Base-by-base conservation (phyloP, 2,113 vertebrate genomes). In the Oostethus manadensis region DNA sequence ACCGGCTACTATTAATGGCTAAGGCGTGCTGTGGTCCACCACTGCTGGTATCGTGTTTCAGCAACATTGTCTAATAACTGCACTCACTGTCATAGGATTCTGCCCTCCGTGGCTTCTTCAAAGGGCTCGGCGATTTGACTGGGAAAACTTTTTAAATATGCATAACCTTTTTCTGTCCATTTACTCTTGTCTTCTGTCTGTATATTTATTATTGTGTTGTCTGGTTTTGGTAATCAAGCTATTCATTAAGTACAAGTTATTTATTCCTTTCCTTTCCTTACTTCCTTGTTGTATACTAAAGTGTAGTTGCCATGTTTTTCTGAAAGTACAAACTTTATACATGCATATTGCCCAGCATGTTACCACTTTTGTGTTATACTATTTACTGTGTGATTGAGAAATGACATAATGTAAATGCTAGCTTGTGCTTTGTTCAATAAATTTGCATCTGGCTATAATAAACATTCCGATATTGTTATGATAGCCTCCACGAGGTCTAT, bases 401-500 rank as follows among this genome's bases (percentile, higher is more conserved):
- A n/a, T n/a, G n/a, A n/a, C n/a, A n/a, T n/a, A n/a, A n/a, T n/a
- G n/a, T n/a, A n/a, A n/a, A n/a, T n/a, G n/a, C n/a, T n/a, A n/a
- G 45, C 18, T 47, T 47, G 8, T 47, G n/a, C 18, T n/a, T 9
- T 10, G n/a, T 10, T 48, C 29, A 53, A n/a, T 33, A 8, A 21
- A 53, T 29, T n/a, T 5, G 17, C 51, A 54, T 15, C 17, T 29
- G 3, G 26, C 14, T 9, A 18, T 35, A n/a, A 35, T 54, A 54
- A 23, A 5, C 10, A 54, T 64, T 53, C 70, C 44, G 3, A 11
- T 0, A 2, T 62, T 80, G 1, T n/a, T 79, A 22, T 85, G 58
- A 63, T 70, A 98, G 96, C 92, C 56, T 93, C 87, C 88, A 90
- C 87, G 73, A 95, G 97, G 89, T 90, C 91, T 71, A 90, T 99